A percentile compares a stretch with the other conserved stretches of the same genome.
These are phyloP conservation scores for Ooceraea biroi DNA, from an alignment of 1,140 invertebrate species.

Conservation along the genomic window DNA sequence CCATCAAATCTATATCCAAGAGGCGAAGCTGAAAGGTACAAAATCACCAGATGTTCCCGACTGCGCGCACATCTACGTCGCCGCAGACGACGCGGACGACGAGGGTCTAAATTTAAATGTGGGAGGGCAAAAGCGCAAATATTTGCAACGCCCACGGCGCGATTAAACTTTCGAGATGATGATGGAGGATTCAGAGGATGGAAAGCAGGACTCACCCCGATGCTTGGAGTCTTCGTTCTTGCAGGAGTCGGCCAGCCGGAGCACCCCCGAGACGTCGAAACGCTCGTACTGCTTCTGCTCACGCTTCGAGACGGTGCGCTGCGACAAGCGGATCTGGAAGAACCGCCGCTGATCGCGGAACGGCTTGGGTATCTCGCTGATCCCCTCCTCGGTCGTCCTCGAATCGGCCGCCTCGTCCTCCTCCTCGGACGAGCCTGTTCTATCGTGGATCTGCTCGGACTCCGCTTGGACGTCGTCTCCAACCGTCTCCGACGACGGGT, in stretches of 20 bases:
- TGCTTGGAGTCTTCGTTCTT: slow-evolving; percentile 66
- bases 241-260: slow-evolving; percentile 82
- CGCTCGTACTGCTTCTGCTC: slow-evolving; percentile 87
- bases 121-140: slow-evolving; percentile 59
- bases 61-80: slow-evolving; percentile 56
- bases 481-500: slow-evolving; percentile 79
- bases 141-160: slow-evolving; percentile 63
- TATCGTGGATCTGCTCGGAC: slow-evolving; percentile 80
- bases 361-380: slow-evolving; percentile 72
- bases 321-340: slow-evolving; percentile 88
- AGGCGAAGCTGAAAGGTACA: slow-evolving; percentile 7
- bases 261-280: slow-evolving; percentile 86
- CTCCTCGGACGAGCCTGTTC: slow-evolving; percentile 81
- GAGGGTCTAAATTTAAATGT: slow-evolving; percentile 72
- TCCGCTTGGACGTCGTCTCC: slow-evolving; percentile 76
- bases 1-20: neutral
- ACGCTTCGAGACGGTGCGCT: slow-evolving; percentile 85
- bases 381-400: slow-evolving; percentile 78
- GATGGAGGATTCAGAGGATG: neutral
- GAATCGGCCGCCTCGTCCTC: too few relatives aligned
- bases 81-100: slow-evolving; percentile 5
- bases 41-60: slow-evolving; percentile 13
- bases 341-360: slow-evolving; percentile 84
- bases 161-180: slow-evolving; percentile 50
- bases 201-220: slow-evolving; percentile 71